Base-by-base conservation (phyloP, 1,140 invertebrate species). In the Orius insidiosus region DNA sequence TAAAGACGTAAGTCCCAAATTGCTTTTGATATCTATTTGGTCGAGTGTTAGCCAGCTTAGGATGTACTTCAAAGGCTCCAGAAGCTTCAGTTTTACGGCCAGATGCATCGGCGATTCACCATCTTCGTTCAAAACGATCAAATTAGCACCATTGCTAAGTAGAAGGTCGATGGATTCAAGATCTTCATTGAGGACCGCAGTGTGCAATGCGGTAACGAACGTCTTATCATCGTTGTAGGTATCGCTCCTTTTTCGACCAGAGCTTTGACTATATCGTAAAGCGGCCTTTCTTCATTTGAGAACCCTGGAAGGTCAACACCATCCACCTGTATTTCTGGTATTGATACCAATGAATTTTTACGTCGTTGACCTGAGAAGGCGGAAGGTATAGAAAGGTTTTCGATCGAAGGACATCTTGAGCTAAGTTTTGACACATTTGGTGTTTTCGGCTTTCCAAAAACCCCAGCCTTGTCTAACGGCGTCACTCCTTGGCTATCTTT, bases 1-100 rank as follows among this genome's bases (percentile, higher is more conserved):
- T 5, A 89, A 61, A 1, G 82, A 70, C 10, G 79, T 80, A 49
- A 82, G 82, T 10, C 75, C 73, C 51, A 75, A 76, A 1, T 66
- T 63, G 58, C 84, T 80, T 55, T 1, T 57, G 56, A 47, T 62
- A 57, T 7, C 68, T 56, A n/a, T 40, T 7, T 39, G 65, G 0
- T 66, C 56, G 8, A 32, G 45, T 41, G 32, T n/a, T 1, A 31
- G 24, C 14, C 11, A 10, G 9, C 14, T 13, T 3, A 49, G 5
- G 8, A 49, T 34, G 1, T 44, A 4, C 31, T 49, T 38, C 2
- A 49, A 18, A 2, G 47, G 16, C 16, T 39, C 47, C 5, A 44
- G 36, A 14, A 43, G 9, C 2, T 32, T 15, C 11, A 24, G n/a
- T 39, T 35, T 10, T 30, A 76, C 68, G 30, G 69, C 72, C 38